Evolutionary conservation across 2,113 vertebrate genomes (phyloP).

Genomic region (Marmota monax): DNA sequence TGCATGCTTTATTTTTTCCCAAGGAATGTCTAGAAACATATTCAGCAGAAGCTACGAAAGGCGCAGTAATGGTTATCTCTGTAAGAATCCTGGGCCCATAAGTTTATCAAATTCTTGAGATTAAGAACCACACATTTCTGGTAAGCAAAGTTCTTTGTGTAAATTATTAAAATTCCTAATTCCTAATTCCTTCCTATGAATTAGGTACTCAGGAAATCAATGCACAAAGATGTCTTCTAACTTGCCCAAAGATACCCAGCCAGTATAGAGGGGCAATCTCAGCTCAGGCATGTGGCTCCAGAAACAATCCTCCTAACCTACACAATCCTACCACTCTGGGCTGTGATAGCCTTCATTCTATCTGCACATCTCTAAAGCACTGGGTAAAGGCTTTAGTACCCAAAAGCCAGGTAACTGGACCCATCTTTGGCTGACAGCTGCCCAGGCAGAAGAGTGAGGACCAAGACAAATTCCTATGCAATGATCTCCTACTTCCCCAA

Average conservation of each 20-base stretch:
- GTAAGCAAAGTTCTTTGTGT: background rate
- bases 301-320: background rate
- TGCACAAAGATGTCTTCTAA: background rate
- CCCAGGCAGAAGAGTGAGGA: background rate
- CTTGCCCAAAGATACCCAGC: background rate
- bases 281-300: background rate
- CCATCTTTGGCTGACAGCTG: background rate
- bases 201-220: background rate
- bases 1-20: background rate
- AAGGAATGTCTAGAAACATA: background rate
- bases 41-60: background rate
- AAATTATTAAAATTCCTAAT: background rate
- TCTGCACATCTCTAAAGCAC: too few relatives aligned
- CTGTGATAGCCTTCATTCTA: background rate
- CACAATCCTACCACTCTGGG: rapidly evolving
- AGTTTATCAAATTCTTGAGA: background rate
- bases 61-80: background rate
- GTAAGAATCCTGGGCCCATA: background rate
- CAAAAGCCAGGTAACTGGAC: background rate
- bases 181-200: background rate
- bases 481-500: background rate
- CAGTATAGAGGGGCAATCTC: background rate
- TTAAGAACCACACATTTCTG: background rate
- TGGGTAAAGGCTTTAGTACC: background rate
- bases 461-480: background rate